Base-by-base conservation (phyloP, 2,888 invertebrate genomes). In the Thecocarcelia acutangulata region DNA sequence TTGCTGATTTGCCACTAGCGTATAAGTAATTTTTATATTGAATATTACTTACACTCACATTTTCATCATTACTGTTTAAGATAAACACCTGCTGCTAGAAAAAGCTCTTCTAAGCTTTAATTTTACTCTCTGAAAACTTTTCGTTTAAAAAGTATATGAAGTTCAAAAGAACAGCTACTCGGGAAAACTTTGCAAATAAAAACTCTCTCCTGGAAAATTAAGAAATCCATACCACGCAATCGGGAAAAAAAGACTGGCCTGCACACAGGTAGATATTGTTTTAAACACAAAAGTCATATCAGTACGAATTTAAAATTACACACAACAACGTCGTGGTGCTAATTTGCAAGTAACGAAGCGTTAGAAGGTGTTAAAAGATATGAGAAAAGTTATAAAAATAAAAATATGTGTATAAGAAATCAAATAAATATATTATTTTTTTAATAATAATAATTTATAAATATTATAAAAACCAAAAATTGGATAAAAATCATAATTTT, bases 261-360 rank as follows among this genome's bases (percentile, higher is more conserved):
- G 75, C 52, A 70, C 77, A 80, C 83, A 83, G 83, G 83, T 83
- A 83, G 73, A 83, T 79, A 83, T 79, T 81, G 77, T 66, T 79
- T 61, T 66, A 82, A 61, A 48, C 37, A 66, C 70, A 54, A 74
- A 61, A 50, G 73, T 72, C 46, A 63, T 52, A 86, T 86, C 86
- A 88, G 88, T 88, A 87, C 83, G 83, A 85, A 85, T 85, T 84
- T 84, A 79, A 84, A 84, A 85, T 85, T 85, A 83, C 85, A 86
- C 85, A 85, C 86, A 86, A 85, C 85, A 85, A 85, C 87, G 87
- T 85, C 85, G 83, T 42, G 59, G 80, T 79, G 84, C 59, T 40
- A 79, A 66, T 63, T 56, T 44, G 46, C 58, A 63, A 73, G 42
- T 52, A 66, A 72, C 11, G 44, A 69, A 64, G 73, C 68, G 63